phyloP scores from a whole-genome alignment of 2,113 vertebrate genomes.

The Notothenia coriiceps region DNA sequence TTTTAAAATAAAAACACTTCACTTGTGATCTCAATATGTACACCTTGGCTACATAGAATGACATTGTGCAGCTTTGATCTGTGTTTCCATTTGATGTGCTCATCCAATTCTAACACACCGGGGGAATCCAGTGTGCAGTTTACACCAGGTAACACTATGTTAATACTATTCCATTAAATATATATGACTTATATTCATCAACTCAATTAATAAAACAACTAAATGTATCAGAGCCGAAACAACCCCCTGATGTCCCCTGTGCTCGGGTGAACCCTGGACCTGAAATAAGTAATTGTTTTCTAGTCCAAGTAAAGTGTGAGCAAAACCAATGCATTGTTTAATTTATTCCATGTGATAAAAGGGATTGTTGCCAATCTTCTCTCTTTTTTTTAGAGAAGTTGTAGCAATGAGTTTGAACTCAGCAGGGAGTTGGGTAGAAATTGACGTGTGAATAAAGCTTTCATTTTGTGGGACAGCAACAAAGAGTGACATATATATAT shows the following conservation, averaged over 20 bases:
- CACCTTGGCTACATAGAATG: constrained; percentile 4
- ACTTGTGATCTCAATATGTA: background rate
- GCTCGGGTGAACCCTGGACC: constrained; percentile 13
- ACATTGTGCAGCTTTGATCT: constrained; percentile 35
- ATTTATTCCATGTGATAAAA: background rate
- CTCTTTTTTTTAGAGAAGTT: constrained; percentile 9
- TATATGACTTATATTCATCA: constrained; percentile 19
- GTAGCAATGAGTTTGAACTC: background rate
- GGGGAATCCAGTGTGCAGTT: background rate
- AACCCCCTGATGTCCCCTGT: background rate
- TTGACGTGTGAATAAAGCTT: background rate
- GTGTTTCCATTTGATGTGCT: constrained; percentile 45
- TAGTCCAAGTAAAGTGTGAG: background rate
- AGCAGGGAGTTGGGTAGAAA: background rate
- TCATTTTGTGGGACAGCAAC: background rate
- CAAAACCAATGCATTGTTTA: constrained; percentile 3
- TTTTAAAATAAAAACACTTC: constrained; percentile 1
- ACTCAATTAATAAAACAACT: constrained; percentile 42
- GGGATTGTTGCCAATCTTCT: background rate
- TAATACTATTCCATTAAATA: constrained; percentile 33
- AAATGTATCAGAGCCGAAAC: background rate
- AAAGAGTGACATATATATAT: background rate
- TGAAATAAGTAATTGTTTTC: background rate
- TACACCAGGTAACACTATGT: constrained; percentile 29
- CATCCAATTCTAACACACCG: background rate